Base-by-base conservation (phyloP, 2,113 vertebrate species). In the Microcebus murinus region DNA sequence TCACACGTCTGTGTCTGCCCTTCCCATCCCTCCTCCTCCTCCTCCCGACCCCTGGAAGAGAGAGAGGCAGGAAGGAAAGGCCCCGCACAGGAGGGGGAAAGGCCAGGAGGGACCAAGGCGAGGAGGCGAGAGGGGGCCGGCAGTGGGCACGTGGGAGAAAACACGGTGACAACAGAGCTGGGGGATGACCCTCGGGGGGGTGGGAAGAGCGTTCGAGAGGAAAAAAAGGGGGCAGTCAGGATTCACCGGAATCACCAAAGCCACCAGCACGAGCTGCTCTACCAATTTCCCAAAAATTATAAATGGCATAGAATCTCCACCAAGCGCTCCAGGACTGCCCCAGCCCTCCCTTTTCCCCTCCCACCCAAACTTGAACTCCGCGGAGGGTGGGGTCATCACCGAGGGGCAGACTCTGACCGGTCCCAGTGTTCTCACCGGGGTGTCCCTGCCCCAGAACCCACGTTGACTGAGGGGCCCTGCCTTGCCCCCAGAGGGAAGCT, bases 101-200 rank as follows among this genome's bases (percentile, higher is more conserved):
- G 8, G 29, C 15, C 25, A 21, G 48, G 42, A 6, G 45, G 8
- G 20, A 12, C 7, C n/a, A 68, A 52, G 18, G 48, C 45, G 48
- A 8, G 55, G 0, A 63, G 59, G 55, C 0, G 7, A 57, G 7
- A 1, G 4, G n/a, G n/a, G 23, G 13, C 36, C 18, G 7, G 18
- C 45, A 27, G 71, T 2, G 23, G 39, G 14, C 21, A 4, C 1
- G 5, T 12, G 29, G 39, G 45, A 17, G 48, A 21, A 20, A 27
- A 39, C 1, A 67, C 15, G 20, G 3, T 2, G 27, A 31, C 31
- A 45, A 10, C 1, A 20, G 48, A 9, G 11, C 79, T 0, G 8
- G 57, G 31, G 67, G 27, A n/a, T 5, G 57, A 90, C 17, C 52
- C 52, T 55, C 18, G 52, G 17, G 1, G 39, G 39, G 31, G 23